Evolutionary conservation across 2,797 vertebrate species (phyloP), one percentile per base, ranked within the genome.

Genomic region (Australoheros facetus): DNA sequence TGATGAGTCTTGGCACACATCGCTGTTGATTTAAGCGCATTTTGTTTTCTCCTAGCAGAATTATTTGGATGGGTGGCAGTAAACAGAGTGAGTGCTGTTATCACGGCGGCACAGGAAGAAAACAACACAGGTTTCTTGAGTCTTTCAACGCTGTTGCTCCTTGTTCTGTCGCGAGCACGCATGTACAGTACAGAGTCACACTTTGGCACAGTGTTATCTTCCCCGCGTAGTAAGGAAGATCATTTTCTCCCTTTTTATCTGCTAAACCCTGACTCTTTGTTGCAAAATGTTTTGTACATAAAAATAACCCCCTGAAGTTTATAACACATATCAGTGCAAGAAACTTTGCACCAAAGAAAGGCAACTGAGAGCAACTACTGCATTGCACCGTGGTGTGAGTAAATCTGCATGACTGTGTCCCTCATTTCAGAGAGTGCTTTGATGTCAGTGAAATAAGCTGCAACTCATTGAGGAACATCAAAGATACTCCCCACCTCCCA

Each of bases 401-500:
- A 85, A 81, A 88, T 89, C 76, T 80, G 83, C 72, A 54, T 80
- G 78, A 81, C 81, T 84, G 75, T 73, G 84, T 89, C 88, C 87
- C 82, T 87, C 85, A 80, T 93, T 89, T 90, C 57, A 78, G 74
- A 87, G 71, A 88, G 54, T 8, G 37, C 89, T 94, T 90, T 92
- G 90, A 92, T 90, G 88, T 93, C 80, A 82, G 75, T 88, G 80
- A 78, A 87, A 86, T 87, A 90, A 91, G 84, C 91, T 83, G 79
- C 82, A 73, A 86, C 90, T 86, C 88, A 77, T 32, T 88, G 87
- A 71, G 64, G 78, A 86, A 88, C 91, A 92, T 94, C 90, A 93
- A 91, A 94, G 90, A 75, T 81, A 34, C 28, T 26, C 74, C 13
- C 48, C 56, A 55, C 39, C n/a, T 16, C 62, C 56, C 57, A 60